Evolutionary conservation across 2,113 vertebrate species (phyloP), one percentile per base, ranked within the genome.

Genomic region (Ailurus styani): DNA sequence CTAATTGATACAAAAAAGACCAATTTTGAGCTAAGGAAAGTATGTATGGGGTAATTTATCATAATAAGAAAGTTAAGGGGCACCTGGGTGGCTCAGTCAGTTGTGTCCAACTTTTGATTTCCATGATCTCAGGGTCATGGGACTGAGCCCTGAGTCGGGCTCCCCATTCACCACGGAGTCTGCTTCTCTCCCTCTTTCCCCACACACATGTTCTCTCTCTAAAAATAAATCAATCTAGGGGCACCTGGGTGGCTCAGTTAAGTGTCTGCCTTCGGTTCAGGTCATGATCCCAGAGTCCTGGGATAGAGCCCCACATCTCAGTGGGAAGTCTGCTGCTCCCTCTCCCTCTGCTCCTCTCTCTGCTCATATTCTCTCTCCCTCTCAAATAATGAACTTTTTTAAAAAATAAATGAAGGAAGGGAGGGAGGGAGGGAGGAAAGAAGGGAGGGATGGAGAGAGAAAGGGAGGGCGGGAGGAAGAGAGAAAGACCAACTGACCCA

Each of bases 11-110:
- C 18, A 96, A 85, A 77, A n/a, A 55, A 50, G 27, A 78, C 9
- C 60, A 62, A 96, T 42, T 93, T 57, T 91, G 62, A 94, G 54
- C 21, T 62, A 92, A 96, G 37, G 23, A 68, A 84, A 95, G 34
- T 9, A 95, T 42, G 14, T 50, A 92, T 34, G 37, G 17, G 88
- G 18, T 55, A 91, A 68, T 77, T 75, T 57, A 82, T 52, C 72
- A 13, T 64, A 93, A 73, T 40, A 93, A 91, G 81, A 77, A 37
- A n/a, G 13, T 68, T 68, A 21, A 64, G 68, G 68, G 68, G 10
- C 1, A 5, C 37, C 37, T 72, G 20, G 37, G 37, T 72, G 68
- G 68, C 68, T 72, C 21, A 72, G 68, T 72, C 34, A 18, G 34
- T 68, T 14, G 2, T 64, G 31, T 34, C 62, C 31, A 31, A 64